Percentiles rank a stretch among this genome's conserved stretches.
These are phyloP conservation scores for Panopea generosa DNA, from an alignment of 2,888 invertebrate species.

Conservation along the genomic window DNA sequence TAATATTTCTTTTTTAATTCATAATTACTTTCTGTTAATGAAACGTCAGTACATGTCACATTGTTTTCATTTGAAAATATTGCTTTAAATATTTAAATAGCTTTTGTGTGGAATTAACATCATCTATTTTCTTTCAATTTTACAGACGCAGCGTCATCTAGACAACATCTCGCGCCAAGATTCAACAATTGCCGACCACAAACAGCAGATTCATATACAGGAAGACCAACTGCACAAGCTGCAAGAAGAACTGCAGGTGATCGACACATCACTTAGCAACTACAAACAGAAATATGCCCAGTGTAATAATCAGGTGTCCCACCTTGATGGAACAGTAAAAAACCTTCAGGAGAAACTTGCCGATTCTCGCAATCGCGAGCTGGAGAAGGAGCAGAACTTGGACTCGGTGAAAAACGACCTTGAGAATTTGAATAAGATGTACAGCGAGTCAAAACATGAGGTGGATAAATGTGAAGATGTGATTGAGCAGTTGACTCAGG, in stretches of 20 bases:
- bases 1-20: too few relatives aligned
- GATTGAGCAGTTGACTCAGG: constrained; percentile 82
- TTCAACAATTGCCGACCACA: constrained; percentile 71
- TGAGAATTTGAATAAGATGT: constrained; percentile 77
- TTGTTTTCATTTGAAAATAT: too few relatives aligned
- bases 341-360: constrained; percentile 80
- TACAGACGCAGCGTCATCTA: constrained; percentile 74
- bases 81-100: too few relatives aligned
- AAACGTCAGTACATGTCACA: too few relatives aligned
- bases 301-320: constrained; percentile 71
- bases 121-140: too few relatives aligned
- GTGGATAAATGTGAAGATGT: constrained; percentile 81
- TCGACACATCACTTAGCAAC: constrained; percentile 72
- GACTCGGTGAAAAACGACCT: constrained; percentile 77
- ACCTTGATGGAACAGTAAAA: constrained; percentile 77
- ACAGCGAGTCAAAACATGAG: constrained; percentile 78
- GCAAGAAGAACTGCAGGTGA: constrained; percentile 70
- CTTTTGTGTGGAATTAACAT: too few relatives aligned
- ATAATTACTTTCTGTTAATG: too few relatives aligned
- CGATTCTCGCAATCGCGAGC: constrained; percentile 76
- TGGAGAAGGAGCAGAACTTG: constrained; percentile 77
- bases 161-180: constrained; percentile 77
- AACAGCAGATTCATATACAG: constrained; percentile 78
- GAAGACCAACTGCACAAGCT: constrained; percentile 78
- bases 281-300: constrained; percentile 81